Evolutionary conservation across 2,888 invertebrate species (phyloP), one percentile per base, ranked within the genome.

Genomic region (Yponomeuta evonymella): DNA sequence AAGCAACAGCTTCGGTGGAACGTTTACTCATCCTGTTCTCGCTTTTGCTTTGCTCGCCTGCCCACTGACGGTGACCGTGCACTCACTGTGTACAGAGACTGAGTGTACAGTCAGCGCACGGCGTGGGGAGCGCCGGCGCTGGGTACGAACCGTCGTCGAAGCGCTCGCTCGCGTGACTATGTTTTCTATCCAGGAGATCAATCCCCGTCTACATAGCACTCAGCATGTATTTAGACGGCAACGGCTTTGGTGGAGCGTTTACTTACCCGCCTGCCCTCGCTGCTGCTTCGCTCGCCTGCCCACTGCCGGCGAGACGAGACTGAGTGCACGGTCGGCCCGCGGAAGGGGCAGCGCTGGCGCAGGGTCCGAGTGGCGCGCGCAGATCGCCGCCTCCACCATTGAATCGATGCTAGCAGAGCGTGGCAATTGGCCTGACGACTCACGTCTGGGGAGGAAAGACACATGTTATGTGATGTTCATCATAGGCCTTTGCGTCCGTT

Each of bases 321-420:
- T 95, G 75, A 86, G 83, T 66, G 92, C 92, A 36, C 93, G 81
- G 82, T 94, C 90, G 71, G 93, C 86, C 8, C 93, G 83, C 2
- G 84, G 84, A 48, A 83, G 79, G 72, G 84, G 83, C 15, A 84
- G 77, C 69, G 83, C 76, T 75, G 93, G 87, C 72, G 90, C 87
- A 15, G 93, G 89, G 73, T 87, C 90, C 0, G 88, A 89, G 75
- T 87, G 90, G 0, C 90, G 82, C 0, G 92, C 88, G 74, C 94
- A 93, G 90, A 95, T 95, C 10, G 95, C 95, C 2, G 95, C 94
- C 80, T 96, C 95, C 71, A 95, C 95, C 86, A 96, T 93, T 0
- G 95, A 95, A 89, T 96, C 96, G 81, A 96, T 96, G 86, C 96
- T 96, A 74, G 96, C 95, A 72, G 96, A 96, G 4, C 96, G 94